Evolutionary conservation across 2,797 vertebrate species (phyloP), one percentile per base, ranked within the genome.

Genomic region (Pogonophryne albipinna): DNA sequence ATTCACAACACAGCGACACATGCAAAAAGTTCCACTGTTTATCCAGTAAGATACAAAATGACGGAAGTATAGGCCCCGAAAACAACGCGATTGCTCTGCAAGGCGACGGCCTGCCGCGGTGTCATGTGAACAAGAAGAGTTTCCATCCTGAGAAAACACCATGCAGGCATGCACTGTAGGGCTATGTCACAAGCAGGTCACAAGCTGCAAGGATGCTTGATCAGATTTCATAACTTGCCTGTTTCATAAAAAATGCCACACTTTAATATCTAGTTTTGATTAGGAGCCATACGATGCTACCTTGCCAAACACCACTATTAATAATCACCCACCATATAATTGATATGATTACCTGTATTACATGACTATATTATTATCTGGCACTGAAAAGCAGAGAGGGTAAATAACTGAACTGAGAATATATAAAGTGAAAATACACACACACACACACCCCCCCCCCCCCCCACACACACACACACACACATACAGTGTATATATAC

Each of bases 11-110:
- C 44, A 17, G 3, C 17, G 3, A 56, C 23, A 38, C 46, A 47
- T 3, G 20, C 41, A 55, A 15, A 49, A 71, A n/a, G 23, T 19
- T 51, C 50, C 51, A 2, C 57, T 13, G 59, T 86, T 84, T 74
- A 71, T 77, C 27, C 51, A 58, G 64, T 10, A 61, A 76, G 72
- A 60, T 55, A 15, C 20, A 74, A 79, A 80, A 89, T 81, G 84
- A 93, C 89, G 93, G 92, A 95, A 94, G 91, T 93, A 83, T 1
- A 91, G 94, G 94, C 93, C 94, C 78, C 47, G 50, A 79, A 66
- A 85, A 82, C 74, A 85, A 78, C 66, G 82, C 82, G 74, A 59
- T 78, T 83, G 85, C 82, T 82, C 66, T 76, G 60, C 61, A 59
- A 64, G 58, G 68, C 69, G 66, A 66, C 74, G 66, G 83, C 85